Percentiles rank a stretch among this genome's conserved stretches.
phyloP scores from a whole-genome alignment of 2,797 vertebrate genomes.

The Sparus aurata region DNA sequence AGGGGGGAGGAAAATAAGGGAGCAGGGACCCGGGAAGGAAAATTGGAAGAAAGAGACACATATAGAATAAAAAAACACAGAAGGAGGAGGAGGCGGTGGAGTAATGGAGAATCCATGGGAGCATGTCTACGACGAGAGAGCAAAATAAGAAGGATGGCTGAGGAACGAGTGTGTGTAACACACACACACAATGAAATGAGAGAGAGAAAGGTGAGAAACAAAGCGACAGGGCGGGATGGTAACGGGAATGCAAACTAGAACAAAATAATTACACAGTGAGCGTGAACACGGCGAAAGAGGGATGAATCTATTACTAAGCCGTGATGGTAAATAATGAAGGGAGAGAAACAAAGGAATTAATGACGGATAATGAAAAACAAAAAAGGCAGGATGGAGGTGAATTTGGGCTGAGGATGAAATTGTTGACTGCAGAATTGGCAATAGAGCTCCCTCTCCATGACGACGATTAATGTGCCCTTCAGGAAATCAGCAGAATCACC shows the following conservation, averaged over 20 bases:
- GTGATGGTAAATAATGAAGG: constrained; percentile 70
- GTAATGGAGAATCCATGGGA: constrained; percentile 42
- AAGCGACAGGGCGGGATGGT: constrained; percentile 28
- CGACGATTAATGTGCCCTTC: constrained; percentile 48
- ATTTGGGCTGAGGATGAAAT: constrained; percentile 45
- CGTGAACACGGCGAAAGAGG: constrained; percentile 38
- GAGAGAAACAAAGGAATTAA: constrained; percentile 68
- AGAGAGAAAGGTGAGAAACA: constrained; percentile 15
- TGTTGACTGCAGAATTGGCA: constrained; percentile 45
- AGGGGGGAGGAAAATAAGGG: constrained; percentile 50
- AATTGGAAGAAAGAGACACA: constrained; percentile 49
- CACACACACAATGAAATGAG: constrained; percentile 16
- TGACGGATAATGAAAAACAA: constrained; percentile 68
- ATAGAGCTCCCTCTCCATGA: constrained; percentile 22
- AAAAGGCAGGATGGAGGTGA: constrained; percentile 41
- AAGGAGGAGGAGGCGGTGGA: constrained; percentile 3
- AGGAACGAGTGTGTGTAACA: constrained; percentile 36
- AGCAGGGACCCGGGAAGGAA: constrained; percentile 29
- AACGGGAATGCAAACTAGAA: constrained; percentile 55
- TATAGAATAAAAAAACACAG: constrained; percentile 29
- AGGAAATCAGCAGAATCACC: constrained; percentile 21
- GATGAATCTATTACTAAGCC: constrained; percentile 63
- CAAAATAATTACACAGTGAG: constrained; percentile 64
- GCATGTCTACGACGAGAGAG: constrained; percentile 13
- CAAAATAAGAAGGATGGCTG: constrained; percentile 48